Evolutionary conservation across 2,113 vertebrate species (phyloP).

Genomic region (Ornithorhynchus anatinus): DNA sequence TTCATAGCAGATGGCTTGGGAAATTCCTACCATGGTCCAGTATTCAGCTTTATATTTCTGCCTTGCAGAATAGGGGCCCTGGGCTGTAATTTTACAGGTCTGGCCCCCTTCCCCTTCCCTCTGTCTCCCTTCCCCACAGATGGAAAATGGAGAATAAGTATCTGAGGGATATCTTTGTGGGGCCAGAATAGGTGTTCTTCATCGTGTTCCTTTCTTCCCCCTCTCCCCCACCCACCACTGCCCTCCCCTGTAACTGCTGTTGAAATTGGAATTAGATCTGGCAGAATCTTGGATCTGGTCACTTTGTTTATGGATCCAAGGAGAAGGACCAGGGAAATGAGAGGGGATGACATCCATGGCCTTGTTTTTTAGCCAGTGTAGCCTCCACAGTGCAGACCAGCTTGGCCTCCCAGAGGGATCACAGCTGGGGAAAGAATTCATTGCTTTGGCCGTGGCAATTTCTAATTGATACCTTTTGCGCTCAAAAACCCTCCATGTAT

Average conservation of each 20-base stretch:
- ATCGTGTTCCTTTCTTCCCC: too few species aligned
- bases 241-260: too few species aligned
- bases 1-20: too few species aligned
- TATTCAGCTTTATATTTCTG: too few species aligned
- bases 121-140: too few species aligned
- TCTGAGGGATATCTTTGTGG: too few species aligned
- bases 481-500: too few species aligned
- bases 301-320: background rate
- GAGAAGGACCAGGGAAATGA: background rate
- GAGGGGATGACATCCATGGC: background rate
- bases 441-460: background rate
- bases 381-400: background rate
- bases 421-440: background rate
- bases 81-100: background rate
- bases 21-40: too few species aligned
- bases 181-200: too few species aligned
- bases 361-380: background rate
- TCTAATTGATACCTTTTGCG: background rate
- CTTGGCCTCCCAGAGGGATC: background rate
- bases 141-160: too few species aligned
- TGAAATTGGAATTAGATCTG: background rate
- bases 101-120: too few species aligned
- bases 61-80: background rate
- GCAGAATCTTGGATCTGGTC: accelerated
- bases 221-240: background rate